These are phyloP conservation scores for Drosophila siamana DNA, from an alignment of 2,888 invertebrate genomes.

Conservation along the genomic window DNA sequence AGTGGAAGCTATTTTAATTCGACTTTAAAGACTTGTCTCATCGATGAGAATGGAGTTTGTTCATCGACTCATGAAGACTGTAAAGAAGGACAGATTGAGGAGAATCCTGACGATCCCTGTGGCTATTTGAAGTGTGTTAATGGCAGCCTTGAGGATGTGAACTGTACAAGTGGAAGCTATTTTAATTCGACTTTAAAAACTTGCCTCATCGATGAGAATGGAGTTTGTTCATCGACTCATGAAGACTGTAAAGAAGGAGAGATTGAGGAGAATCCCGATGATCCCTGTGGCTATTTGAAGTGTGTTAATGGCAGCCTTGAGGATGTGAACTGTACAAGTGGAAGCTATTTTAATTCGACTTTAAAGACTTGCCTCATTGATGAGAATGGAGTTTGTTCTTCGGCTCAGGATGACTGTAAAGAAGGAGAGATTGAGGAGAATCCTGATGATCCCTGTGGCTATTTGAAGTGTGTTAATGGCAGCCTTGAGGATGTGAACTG, in stretches of 20 bases:
- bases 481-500: background rate
- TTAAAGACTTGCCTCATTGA: constrained; percentile 38
- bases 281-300: constrained; percentile 14
- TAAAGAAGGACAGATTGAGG: background rate
- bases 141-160: background rate
- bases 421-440: constrained; percentile 1
- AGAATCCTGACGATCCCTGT: background rate
- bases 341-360: constrained; percentile 9
- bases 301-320: constrained; percentile 2
- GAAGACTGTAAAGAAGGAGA: constrained; percentile 1
- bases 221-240: constrained; percentile 6
- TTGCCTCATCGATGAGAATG: constrained; percentile 37
- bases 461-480: background rate
- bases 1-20: constrained; percentile 25
- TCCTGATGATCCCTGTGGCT: background rate
- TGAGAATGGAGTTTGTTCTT: constrained; percentile 21
- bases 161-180: background rate
- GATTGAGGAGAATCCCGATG: background rate
- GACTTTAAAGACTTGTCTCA: constrained; percentile 10
- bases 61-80: background rate
- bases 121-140: background rate
- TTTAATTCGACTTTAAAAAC: constrained; percentile 1
- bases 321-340: constrained; percentile 18
- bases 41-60: constrained; percentile 39
- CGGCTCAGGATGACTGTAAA: background rate